Conservation (phyloP, 2,888 invertebrate species). For the Chloromyia formosa region DNA sequence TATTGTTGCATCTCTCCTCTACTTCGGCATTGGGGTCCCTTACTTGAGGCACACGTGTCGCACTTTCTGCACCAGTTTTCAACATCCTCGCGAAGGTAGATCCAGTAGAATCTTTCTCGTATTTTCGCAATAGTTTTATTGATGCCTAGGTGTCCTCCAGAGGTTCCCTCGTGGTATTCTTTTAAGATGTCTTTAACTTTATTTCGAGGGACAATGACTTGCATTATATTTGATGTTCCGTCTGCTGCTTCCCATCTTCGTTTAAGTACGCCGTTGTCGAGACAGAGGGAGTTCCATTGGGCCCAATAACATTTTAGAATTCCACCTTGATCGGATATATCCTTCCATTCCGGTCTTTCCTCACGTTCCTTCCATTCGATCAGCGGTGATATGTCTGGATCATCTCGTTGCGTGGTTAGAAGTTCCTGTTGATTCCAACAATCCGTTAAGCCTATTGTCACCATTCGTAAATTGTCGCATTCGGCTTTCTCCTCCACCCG, state of each 20-base stretch:
- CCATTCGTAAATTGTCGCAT: background rate
- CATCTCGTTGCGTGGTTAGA: slow-evolving; percentile 8
- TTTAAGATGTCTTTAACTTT: slow-evolving; percentile 48
- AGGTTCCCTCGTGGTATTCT: slow-evolving; percentile 51
- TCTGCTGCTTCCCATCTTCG: slow-evolving; percentile 17
- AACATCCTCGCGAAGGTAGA: slow-evolving; percentile 47
- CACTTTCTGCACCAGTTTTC: slow-evolving; percentile 51
- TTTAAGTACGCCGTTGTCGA: slow-evolving; percentile 22
- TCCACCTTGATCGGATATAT: background rate
- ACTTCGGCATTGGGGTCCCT: slow-evolving; percentile 47
- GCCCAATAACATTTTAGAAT: too few species aligned
- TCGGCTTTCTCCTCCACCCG: too few species aligned
- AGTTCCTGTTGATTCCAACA: slow-evolving; percentile 1
- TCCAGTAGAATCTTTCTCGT: slow-evolving; percentile 53
- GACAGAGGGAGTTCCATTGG: slow-evolving; percentile 1
- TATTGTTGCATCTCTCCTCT: slow-evolving; percentile 50
- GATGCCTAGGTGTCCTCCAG: slow-evolving; percentile 53
- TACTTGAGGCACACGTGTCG: slow-evolving; percentile 48
- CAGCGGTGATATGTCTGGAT: background rate
- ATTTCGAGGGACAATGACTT: slow-evolving; percentile 46
- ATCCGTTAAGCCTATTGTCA: background rate
- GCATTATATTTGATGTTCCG: background rate
- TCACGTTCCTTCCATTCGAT: background rate
- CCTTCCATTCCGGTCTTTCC: slow-evolving; percentile 9
- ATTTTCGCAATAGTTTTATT: slow-evolving; percentile 52